Percentiles rank a stretch among this genome's conserved stretches.
phyloP scores from a whole-genome alignment of 2,888 invertebrate species.

The Dinocampus coccinellae region DNA sequence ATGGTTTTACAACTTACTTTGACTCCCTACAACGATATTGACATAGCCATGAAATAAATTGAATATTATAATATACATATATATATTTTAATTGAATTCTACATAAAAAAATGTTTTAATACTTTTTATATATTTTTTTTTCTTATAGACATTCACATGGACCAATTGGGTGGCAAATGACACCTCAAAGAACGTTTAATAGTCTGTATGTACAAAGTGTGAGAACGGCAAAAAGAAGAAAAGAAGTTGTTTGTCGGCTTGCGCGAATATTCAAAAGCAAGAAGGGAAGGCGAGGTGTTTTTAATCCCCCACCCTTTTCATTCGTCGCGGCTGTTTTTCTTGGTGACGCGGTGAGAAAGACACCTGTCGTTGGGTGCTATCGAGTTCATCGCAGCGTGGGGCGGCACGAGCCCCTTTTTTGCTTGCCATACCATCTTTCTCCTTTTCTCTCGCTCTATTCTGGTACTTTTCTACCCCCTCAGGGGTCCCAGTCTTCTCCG shows the following conservation, averaged over 20 bases:
- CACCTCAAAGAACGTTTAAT: constrained; percentile 6
- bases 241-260: constrained; percentile 8
- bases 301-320: background rate
- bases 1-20: background rate
- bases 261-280: constrained; percentile 10
- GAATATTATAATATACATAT: background rate
- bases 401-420: constrained; percentile 7
- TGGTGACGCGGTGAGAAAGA: constrained; percentile 11
- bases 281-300: background rate
- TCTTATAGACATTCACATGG: background rate
- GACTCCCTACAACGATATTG: background rate
- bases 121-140: background rate
- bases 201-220: background rate
- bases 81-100: background rate
- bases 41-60: background rate
- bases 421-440: constrained; percentile 2
- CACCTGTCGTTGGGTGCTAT: constrained; percentile 33
- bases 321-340: constrained; percentile 5
- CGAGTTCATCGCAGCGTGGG: constrained; percentile 22
- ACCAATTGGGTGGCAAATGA: background rate
- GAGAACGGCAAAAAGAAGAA: background rate
- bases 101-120: background rate
- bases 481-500: constrained; percentile 31
- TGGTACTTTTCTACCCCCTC: constrained; percentile 39
- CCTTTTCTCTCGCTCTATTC: constrained; percentile 33